Evolutionary conservation across 1,140 invertebrate genomes (phyloP), one percentile per base, ranked within the genome.

Genomic region (Achatina immaculata): DNA sequence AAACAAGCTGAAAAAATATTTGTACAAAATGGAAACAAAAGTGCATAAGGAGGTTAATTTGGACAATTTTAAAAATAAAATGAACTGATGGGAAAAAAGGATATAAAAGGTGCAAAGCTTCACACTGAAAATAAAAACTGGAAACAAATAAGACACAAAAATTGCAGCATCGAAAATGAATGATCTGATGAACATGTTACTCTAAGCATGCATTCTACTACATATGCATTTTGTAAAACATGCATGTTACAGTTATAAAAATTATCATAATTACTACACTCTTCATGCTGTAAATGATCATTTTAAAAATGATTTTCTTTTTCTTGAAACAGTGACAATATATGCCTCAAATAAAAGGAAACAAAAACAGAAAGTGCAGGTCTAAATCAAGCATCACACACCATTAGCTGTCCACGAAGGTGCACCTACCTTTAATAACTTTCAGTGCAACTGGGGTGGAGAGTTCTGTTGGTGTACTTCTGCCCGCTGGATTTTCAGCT

Each of bases 401-500:
- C n/a, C n/a, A n/a, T n/a, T n/a, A n/a, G n/a, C n/a, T n/a, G n/a
- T n/a, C n/a, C n/a, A n/a, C n/a, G n/a, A n/a, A n/a, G n/a, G n/a
- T n/a, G n/a, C n/a, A 42, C 75, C 62, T 82, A 88, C 88, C 88
- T 88, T 87, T 88, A 78, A 83, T 86, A 31, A 85, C 84, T 79
- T 87, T 88, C 1, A 89, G 83, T 69, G 88, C 82, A 6, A 89
- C 88, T 68, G 88, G 86, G 34, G 82, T 76, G 58, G 82, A 84
- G n/a, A 89, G 81, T 77, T 88, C 88, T 69, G 85, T 81, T 16
- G 97, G 98, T 91, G 98, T 96, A 82, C 97, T 96, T 78, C 94
- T 94, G 38, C 98, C 98, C 42, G 96, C 98, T 89, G 98, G 98
- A 91, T 99, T 99, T 0, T 99, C 95, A 31, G 98, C 98, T 90